Percentiles rank a stretch among this genome's conserved stretches.
phyloP scores from a whole-genome alignment of 2,113 vertebrate genomes.

The Oceanodroma tethys region DNA sequence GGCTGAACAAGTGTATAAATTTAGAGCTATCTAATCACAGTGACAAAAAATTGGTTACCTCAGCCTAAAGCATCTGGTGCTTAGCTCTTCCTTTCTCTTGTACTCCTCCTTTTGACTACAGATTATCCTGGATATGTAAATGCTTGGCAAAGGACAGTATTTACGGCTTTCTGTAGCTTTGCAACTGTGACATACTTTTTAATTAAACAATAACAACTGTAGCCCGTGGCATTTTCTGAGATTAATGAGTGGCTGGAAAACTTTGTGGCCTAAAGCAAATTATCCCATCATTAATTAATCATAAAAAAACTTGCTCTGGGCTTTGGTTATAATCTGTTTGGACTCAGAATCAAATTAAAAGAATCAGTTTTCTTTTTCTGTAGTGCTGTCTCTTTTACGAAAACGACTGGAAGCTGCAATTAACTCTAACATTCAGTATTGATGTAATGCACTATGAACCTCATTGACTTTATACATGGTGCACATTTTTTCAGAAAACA shows the following conservation, averaged over 20 bases:
- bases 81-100: background rate
- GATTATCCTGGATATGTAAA: background rate
- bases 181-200: conserved; percentile 10
- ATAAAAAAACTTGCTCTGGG: conserved; percentile 18
- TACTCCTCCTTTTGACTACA: background rate
- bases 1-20: background rate
- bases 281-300: conserved; percentile 49
- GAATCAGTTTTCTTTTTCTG: background rate
- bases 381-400: background rate
- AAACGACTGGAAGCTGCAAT: background rate
- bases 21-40: background rate
- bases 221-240: conserved; percentile 11
- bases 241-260: conserved; percentile 46
- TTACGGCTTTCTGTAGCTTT: conserved; percentile 2
- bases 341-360: conserved; percentile 11
- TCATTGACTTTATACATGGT: background rate
- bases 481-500: background rate
- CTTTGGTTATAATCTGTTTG: conserved; percentile 40
- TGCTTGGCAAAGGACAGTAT: background rate
- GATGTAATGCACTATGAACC: background rate
- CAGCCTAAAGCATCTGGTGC: background rate
- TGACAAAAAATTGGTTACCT: background rate
- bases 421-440: background rate
- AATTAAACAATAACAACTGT: conserved; percentile 26
- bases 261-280: background rate